Percentiles rank a stretch among this genome's conserved stretches.
Conservation (phyloP, 1,140 invertebrate species). For the Coptotermes formosanus region DNA sequence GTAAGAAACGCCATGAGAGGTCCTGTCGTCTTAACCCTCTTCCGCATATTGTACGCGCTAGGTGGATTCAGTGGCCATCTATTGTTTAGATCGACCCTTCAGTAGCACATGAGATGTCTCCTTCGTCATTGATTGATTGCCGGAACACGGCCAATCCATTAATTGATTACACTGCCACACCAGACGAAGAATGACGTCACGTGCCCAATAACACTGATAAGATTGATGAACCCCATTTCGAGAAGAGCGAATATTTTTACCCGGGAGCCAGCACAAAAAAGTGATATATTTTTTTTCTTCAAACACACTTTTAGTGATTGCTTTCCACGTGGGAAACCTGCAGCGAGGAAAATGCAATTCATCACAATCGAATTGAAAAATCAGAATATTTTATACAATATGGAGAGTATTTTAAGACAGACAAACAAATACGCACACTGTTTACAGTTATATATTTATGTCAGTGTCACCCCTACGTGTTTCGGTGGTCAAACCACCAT, state of each 20-base stretch:
- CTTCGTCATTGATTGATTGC: constrained; percentile 24
- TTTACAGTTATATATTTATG: no score
- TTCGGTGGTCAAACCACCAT: no score
- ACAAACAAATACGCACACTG: no score
- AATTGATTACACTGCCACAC: constrained; percentile 27
- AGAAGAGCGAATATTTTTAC: background rate
- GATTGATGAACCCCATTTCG: constrained; percentile 21
- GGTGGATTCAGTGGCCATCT: background rate
- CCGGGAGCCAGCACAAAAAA: background rate
- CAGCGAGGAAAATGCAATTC: background rate
- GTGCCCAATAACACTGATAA: constrained; percentile 24
- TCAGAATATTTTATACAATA: no score
- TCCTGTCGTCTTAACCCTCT: no score
- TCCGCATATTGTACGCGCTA: background rate
- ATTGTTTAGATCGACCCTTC: constrained; percentile 1
- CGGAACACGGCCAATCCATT: constrained; percentile 27
- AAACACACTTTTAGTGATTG: background rate
- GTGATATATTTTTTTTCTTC: background rate
- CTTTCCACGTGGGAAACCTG: background rate
- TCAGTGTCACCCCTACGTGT: no score
- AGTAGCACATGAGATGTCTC: constrained; percentile 20
- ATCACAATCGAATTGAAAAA: background rate
- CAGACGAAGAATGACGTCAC: constrained; percentile 27
- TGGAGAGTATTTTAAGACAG: no score
- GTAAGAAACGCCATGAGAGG: no score